Evolutionary conservation across 2,113 vertebrate genomes (phyloP).

Genomic region (Caranx ignobilis): DNA sequence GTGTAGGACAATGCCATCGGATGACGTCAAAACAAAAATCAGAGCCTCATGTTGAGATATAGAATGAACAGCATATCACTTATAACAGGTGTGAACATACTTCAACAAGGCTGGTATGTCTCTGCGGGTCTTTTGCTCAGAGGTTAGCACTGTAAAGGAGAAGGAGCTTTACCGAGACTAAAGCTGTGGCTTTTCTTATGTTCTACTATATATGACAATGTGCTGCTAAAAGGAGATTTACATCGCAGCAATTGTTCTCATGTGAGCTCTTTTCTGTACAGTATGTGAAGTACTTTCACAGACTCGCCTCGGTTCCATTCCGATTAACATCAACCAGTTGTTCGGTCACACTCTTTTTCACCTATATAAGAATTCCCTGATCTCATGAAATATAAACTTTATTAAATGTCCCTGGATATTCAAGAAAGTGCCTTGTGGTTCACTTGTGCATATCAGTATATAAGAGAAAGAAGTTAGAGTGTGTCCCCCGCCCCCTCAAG

Average conservation of each 20-base stretch:
- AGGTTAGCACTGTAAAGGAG: neutral
- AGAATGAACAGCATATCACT: neutral
- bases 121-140: neutral
- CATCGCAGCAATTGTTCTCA: constrained; percentile 18
- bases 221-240: constrained; percentile 11
- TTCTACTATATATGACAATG: neutral
- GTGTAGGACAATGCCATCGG: neutral
- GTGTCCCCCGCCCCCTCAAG: neutral
- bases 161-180: neutral
- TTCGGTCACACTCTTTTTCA: constrained; percentile 6
- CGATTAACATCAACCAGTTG: constrained; percentile 42
- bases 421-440: neutral
- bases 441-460: neutral
- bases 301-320: neutral
- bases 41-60: constrained; percentile 15
- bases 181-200: neutral
- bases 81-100: constrained; percentile 25
- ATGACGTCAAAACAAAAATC: constrained; percentile 9
- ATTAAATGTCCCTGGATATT: constrained; percentile 1
- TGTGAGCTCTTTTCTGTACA: neutral
- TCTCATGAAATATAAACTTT: constrained; percentile 22
- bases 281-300: constrained; percentile 27
- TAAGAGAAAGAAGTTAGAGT: neutral
- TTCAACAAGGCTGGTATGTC: constrained; percentile 7
- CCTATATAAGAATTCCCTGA: constrained; percentile 8